Evolutionary conservation across 2,888 invertebrate species (phyloP).

Genomic region (Sarcophaga carnaria): DNA sequence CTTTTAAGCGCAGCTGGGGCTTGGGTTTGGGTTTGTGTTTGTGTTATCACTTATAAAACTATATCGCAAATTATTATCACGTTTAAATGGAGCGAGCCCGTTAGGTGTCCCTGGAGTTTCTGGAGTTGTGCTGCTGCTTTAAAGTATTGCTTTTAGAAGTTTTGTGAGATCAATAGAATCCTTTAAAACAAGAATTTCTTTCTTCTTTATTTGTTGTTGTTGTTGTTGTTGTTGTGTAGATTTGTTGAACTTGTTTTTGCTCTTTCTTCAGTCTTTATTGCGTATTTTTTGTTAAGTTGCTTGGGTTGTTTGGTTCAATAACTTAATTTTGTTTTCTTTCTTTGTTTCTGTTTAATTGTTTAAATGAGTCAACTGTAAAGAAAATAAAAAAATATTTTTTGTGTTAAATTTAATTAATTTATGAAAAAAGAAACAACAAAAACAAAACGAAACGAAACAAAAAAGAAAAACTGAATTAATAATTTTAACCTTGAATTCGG

Average conservation of each 20-base stretch:
- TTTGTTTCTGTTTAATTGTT: background rate
- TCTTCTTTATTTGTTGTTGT: slow-evolving; percentile 17
- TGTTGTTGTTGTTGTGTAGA: slow-evolving; percentile 3
- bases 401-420: slow-evolving; percentile 2
- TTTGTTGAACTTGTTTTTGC: slow-evolving; percentile 10
- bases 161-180: slow-evolving; percentile 19
- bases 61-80: slow-evolving; percentile 58
- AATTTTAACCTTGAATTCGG: slow-evolving; percentile 31
- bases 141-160: background rate
- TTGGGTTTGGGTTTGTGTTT: slow-evolving; percentile 11
- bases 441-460: no score
- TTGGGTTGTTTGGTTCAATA: slow-evolving; percentile 35
- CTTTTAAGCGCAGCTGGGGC: no score
- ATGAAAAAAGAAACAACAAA: no score
- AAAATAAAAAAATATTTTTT: background rate
- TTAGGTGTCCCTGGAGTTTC: background rate
- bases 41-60: slow-evolving; percentile 8
- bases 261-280: slow-evolving; percentile 64
- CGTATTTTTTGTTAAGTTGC: slow-evolving; percentile 39
- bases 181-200: slow-evolving; percentile 64
- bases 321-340: background rate
- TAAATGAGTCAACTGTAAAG: slow-evolving; percentile 58
- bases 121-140: background rate
- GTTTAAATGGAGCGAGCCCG: slow-evolving; percentile 29
- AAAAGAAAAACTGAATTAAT: no score